Percentiles rank a stretch among this genome's conserved stretches.
phyloP scores from a whole-genome alignment of 1,140 invertebrate species.

The Panulirus ornatus region DNA sequence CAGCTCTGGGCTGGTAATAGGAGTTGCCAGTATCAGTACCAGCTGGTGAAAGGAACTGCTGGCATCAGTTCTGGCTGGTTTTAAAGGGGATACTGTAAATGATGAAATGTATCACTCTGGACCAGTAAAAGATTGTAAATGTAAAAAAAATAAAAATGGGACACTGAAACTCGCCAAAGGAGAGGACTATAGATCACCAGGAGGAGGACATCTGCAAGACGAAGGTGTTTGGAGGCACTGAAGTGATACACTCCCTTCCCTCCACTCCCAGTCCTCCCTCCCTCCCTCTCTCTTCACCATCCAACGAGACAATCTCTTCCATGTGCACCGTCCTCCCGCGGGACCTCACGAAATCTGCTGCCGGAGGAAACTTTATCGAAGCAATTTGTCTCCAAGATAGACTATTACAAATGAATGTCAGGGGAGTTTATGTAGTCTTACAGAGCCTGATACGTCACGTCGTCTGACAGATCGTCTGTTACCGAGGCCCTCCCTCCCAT shows the following conservation, averaged over 20 bases:
- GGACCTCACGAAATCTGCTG: slow-evolving; percentile 57
- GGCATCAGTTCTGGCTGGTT: no score
- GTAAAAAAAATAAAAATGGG: no score
- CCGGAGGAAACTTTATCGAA: slow-evolving; percentile 63
- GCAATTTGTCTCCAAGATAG: slow-evolving; percentile 67
- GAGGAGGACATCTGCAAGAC: no score
- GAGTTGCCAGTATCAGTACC: no score
- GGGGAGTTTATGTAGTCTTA: slow-evolving; percentile 56
- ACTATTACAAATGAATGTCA: slow-evolving; percentile 68
- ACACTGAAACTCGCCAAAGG: no score
- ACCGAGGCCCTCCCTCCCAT: not conserved
- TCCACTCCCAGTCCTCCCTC: not conserved
- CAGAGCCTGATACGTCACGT: slow-evolving; percentile 18
- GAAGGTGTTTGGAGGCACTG: no score
- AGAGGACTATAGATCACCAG: no score
- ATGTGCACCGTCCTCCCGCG: slow-evolving; percentile 13
- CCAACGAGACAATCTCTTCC: slow-evolving; percentile 37
- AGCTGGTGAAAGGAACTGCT: no score
- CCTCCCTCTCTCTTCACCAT: not conserved
- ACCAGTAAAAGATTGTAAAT: no score
- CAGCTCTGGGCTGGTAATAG: no score
- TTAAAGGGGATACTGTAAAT: no score
- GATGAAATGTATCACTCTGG: no score
- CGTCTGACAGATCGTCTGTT: slow-evolving; percentile 35
- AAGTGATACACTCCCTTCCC: not conserved